phyloP scores from a whole-genome alignment of 2,888 invertebrate species.

The Chydorus sphaericus region DNA sequence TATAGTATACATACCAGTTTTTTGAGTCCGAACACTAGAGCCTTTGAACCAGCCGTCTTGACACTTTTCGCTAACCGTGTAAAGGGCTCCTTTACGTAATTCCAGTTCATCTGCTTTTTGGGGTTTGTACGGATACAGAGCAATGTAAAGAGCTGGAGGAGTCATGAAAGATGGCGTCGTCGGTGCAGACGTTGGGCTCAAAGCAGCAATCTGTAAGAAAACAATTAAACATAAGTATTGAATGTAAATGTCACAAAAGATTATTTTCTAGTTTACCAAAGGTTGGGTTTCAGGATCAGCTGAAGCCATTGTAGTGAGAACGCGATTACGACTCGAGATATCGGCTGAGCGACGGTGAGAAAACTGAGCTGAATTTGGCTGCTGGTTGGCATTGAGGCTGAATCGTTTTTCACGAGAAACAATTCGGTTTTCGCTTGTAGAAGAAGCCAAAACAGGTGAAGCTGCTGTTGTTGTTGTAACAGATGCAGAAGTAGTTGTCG shows the following conservation, averaged over 20 bases:
- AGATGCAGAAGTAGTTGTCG: conserved; percentile 35
- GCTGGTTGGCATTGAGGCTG: conserved; percentile 35
- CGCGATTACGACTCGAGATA: conserved; percentile 11
- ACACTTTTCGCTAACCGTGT: conserved; percentile 71
- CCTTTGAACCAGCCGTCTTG: conserved; percentile 85
- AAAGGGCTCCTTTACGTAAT: conserved; percentile 62
- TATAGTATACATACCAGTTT: no score
- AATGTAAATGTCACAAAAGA: neutral
- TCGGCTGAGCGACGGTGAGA: conserved; percentile 20
- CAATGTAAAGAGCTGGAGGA: conserved; percentile 37
- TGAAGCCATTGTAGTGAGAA: neutral
- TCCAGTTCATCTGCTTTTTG: conserved; percentile 75
- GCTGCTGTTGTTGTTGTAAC: conserved; percentile 13
- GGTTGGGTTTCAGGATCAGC: conserved; percentile 8
- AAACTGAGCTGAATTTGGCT: conserved; percentile 26
- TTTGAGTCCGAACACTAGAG: conserved; percentile 58
- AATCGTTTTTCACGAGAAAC: conserved; percentile 37
- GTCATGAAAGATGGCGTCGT: neutral
- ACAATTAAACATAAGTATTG: neutral
- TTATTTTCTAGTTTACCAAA: neutral
- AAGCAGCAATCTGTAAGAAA: conserved; percentile 17
- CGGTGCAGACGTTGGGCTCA: neutral
- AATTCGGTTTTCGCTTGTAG: conserved; percentile 1
- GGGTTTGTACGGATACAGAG: conserved; percentile 73
- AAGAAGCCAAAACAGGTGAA: no score